These are phyloP conservation scores for Trissolcus japonicus DNA, from an alignment of 2,888 invertebrate species.

Conservation along the genomic window DNA sequence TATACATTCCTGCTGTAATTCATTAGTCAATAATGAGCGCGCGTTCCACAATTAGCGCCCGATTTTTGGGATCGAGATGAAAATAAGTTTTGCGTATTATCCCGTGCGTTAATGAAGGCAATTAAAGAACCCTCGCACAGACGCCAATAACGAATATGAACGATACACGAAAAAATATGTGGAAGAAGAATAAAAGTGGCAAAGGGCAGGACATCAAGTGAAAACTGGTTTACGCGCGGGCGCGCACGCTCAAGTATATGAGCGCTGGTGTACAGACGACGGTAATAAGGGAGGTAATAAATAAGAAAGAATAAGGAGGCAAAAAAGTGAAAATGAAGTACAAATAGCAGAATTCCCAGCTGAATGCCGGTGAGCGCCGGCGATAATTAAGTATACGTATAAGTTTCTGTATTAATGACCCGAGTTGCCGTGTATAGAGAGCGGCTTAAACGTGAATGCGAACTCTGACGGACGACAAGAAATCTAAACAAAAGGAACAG, in stretches of 20 bases:
- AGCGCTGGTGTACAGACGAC: conserved; percentile 23
- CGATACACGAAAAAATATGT: conserved; percentile 42
- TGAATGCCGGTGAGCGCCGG: conserved; percentile 42
- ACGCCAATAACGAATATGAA: conserved; percentile 22
- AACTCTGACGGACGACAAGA: conserved; percentile 36
- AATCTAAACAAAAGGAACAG: conserved; percentile 46
- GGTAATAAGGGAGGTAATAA: conserved; percentile 56
- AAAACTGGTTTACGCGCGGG: conserved; percentile 53
- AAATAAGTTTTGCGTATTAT: conserved; percentile 9
- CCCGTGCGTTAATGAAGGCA: conserved; percentile 36
- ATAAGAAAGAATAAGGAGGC: conserved; percentile 43
- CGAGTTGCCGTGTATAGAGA: conserved; percentile 52
- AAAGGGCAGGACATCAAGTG: conserved; percentile 46
- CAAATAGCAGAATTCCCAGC: conserved; percentile 56
- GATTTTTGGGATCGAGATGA: too few relatives aligned
- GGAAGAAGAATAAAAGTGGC: conserved; percentile 54
- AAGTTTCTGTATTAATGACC: conserved; percentile 57
- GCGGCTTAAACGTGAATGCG: conserved; percentile 27
- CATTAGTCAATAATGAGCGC: conserved; percentile 21
- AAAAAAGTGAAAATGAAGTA: conserved; percentile 54
- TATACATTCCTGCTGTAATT: conserved; percentile 16
- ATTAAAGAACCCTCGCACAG: conserved; percentile 32
- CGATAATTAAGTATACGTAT: conserved; percentile 57
- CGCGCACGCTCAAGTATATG: conserved; percentile 32
- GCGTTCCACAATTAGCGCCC: conserved; percentile 13